Conservation (phyloP, 2,888 invertebrate species). For the Eugnorisma glareosa region DNA sequence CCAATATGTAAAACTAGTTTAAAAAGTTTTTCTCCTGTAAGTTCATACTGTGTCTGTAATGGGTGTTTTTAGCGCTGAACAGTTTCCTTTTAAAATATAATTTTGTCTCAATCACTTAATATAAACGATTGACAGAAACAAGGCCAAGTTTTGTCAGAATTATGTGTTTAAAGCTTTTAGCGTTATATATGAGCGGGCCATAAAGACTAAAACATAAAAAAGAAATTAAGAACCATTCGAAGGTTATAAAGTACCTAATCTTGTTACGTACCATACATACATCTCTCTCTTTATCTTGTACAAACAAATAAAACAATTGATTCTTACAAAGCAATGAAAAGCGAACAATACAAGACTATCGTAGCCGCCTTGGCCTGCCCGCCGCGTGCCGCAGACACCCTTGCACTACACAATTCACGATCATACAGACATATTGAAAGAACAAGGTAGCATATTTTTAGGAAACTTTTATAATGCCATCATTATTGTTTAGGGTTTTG, state of each 20-base stretch:
- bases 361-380: not conserved
- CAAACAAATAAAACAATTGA: constrained; percentile 7
- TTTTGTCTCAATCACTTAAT: not conserved
- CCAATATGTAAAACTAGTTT: not conserved
- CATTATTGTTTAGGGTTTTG: constrained; percentile 22
- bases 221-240: not conserved
- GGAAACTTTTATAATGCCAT: constrained; percentile 29
- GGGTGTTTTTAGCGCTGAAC: not conserved
- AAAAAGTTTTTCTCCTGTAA: not conserved
- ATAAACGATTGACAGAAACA: not conserved
- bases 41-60: too few species aligned
- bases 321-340: constrained; percentile 51
- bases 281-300: not conserved
- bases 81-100: not conserved
- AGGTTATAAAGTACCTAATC: not conserved
- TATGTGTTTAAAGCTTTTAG: not conserved
- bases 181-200: not conserved
- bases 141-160: not conserved
- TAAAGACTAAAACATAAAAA: not conserved
- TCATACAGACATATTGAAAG: constrained; percentile 73
- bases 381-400: constrained; percentile 45
- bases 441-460: constrained; percentile 62
- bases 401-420: constrained; percentile 76
- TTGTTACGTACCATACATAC: not conserved
- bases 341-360: constrained; percentile 15